These are phyloP conservation scores for Cassiopea xamachana DNA, from an alignment of 30 jellyfish, hydroid and myxozoan species.

Conservation along the genomic window DNA sequence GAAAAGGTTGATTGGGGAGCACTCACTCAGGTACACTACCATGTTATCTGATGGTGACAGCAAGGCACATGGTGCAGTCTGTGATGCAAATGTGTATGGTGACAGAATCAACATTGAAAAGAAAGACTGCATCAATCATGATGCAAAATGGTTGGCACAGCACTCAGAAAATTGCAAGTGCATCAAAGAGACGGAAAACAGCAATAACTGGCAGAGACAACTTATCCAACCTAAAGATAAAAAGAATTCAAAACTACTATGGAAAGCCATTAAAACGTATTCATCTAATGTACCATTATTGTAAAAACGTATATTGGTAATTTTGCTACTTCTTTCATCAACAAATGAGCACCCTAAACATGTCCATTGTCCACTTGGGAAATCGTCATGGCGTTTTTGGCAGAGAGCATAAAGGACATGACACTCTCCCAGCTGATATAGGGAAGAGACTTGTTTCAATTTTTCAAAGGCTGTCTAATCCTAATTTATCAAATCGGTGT, in stretches of 20 bases:
- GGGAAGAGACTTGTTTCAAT: background rate
- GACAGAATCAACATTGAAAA: background rate
- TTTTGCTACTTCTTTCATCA: constrained; percentile 37
- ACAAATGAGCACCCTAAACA: background rate
- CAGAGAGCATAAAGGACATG: no score
- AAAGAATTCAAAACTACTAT: background rate
- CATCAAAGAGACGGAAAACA: constrained; percentile 6
- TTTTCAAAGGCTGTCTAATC: background rate
- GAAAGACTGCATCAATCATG: constrained; percentile 34
- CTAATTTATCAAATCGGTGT: background rate
- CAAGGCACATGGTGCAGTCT: constrained; percentile 2
- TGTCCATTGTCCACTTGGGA: no score
- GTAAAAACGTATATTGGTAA: constrained; percentile 23
- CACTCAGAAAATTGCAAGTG: constrained; percentile 29
- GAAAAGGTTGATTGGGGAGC: background rate
- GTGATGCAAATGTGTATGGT: background rate
- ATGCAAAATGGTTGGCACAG: constrained; percentile 15
- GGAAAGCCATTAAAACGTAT: constrained; percentile 31
- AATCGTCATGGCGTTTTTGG: no score
- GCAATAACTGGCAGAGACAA: constrained; percentile 16
- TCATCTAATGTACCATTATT: constrained; percentile 5
- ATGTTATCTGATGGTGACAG: background rate
- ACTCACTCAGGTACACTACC: constrained; percentile 6
- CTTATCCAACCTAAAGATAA: background rate
- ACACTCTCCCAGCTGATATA: no score